Conservation (phyloP, 2,888 invertebrate genomes). For the Glaucopsyche alexis region DNA sequence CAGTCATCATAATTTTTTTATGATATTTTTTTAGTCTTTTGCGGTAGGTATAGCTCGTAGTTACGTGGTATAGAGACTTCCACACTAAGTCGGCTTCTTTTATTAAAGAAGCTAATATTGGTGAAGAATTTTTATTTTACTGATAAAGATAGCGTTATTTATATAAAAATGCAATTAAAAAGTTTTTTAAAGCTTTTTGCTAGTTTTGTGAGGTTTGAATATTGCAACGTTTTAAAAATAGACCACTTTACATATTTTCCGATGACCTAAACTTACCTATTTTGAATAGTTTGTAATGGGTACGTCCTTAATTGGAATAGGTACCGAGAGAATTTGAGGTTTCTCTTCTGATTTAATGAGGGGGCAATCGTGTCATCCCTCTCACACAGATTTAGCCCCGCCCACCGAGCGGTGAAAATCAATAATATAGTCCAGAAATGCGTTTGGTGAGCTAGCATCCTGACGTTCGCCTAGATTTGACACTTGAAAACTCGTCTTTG, state of each 20-base stretch:
- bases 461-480: conserved; percentile 55
- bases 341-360: conserved; percentile 76
- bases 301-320: conserved; percentile 77
- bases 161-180: too few relatives aligned
- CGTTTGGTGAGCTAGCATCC: conserved; percentile 71
- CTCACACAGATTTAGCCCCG: conserved; percentile 74
- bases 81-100: too few relatives aligned
- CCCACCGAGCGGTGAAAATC: conserved; percentile 78
- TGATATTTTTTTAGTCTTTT: too few relatives aligned
- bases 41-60: too few relatives aligned
- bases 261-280: conserved; percentile 58
- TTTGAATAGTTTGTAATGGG: conserved; percentile 78
- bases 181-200: too few relatives aligned
- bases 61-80: too few relatives aligned
- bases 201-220: background rate
- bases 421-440: conserved; percentile 77
- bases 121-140: too few relatives aligned
- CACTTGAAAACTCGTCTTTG: background rate
- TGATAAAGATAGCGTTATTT: too few relatives aligned
- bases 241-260: conserved; percentile 21
- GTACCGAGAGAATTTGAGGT: conserved; percentile 67
- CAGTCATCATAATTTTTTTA: too few relatives aligned
- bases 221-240: conserved; percentile 5
- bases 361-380: conserved; percentile 75
- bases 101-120: too few relatives aligned